Evolutionary conservation across 1,140 invertebrate species (phyloP), one percentile per base, ranked within the genome.

Genomic region (Eriocheir sinensis): DNA sequence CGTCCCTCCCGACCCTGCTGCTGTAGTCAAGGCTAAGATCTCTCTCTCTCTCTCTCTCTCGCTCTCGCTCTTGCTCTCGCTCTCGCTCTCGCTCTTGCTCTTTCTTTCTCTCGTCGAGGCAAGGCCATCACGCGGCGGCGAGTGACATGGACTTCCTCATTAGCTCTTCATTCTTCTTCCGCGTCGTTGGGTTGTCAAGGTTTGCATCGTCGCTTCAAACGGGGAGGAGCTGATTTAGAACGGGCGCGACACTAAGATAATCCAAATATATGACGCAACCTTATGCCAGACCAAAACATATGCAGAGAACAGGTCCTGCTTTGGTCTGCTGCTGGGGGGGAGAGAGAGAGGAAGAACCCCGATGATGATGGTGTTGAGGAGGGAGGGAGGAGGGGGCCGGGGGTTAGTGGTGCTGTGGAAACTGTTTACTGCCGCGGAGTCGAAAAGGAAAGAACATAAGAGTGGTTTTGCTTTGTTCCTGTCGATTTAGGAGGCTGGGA

Each of bases 391-490:
- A 83, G 81, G 81, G 40, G 83, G 2, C 17, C 4, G 36, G 36
- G 83, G 30, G 12, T 72, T 12, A 72, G 53, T n/a, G n/a, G n/a
- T n/a, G n/a, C n/a, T n/a, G n/a, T n/a, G 17, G 60, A 72, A 72
- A 72, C 60, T 89, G 53, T 89, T 48, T 89, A 89, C 32, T 89
- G 88, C 41, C 88, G 30, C 34, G 12, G 38, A 89, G n/a, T 53
- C 88, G 44, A 53, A 89, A 89, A 38, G 53, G 88, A 89, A 89
- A 89, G 53, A 53, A 15, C 27, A 53, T 17, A 44, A 89, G 53
- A 89, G 88, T 89, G 88, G 53, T 30, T 89, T 32, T 89, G 40
- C 89, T 90, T 72, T 90, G 89, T 72, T 90, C 32, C 48, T 72
- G 89, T 30, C 48, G 72, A 72, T 48, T 72, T 89, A 53, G 34